Conservation (phyloP, 2,797 vertebrate genomes). For the Pangasius mekongensis region DNA sequence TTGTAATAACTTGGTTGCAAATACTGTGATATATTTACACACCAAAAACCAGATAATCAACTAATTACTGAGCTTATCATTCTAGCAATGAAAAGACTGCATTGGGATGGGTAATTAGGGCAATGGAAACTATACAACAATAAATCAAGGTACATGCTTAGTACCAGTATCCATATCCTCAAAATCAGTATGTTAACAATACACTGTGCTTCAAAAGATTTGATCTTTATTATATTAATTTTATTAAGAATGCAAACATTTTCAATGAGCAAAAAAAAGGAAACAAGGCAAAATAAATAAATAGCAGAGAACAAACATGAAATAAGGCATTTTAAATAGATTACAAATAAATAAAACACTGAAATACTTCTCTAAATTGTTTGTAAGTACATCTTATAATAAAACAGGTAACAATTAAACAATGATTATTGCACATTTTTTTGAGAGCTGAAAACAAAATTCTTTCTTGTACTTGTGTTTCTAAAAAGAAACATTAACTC, state of each 20-base stretch:
- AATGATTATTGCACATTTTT: not conserved
- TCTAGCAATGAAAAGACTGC: not conserved
- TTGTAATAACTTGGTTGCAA: not conserved
- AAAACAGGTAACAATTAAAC: not conserved
- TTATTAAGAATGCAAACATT: not conserved
- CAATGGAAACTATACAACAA: not conserved
- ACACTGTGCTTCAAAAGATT: not conserved
- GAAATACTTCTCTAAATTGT: not conserved
- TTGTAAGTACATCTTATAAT: not conserved
- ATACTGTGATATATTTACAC: not conserved
- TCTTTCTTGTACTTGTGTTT: not conserved
- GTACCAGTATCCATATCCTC: not conserved
- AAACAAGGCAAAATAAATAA: not conserved
- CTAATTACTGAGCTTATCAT: not conserved
- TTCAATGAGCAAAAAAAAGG: not conserved
- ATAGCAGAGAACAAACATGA: not conserved
- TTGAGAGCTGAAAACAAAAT: not conserved
- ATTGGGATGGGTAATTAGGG: not conserved
- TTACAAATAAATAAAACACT: not conserved
- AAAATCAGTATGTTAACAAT: not conserved
- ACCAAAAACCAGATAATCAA: not conserved
- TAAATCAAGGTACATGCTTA: constrained; percentile 4
- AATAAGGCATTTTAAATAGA: not conserved
- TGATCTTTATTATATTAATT: not conserved
- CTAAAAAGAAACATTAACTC: not conserved